A percentile compares a stretch with the other conserved stretches of the same genome.
Conservation (phyloP, 2,113 vertebrate species). For the Callocephalon fimbriatum region DNA sequence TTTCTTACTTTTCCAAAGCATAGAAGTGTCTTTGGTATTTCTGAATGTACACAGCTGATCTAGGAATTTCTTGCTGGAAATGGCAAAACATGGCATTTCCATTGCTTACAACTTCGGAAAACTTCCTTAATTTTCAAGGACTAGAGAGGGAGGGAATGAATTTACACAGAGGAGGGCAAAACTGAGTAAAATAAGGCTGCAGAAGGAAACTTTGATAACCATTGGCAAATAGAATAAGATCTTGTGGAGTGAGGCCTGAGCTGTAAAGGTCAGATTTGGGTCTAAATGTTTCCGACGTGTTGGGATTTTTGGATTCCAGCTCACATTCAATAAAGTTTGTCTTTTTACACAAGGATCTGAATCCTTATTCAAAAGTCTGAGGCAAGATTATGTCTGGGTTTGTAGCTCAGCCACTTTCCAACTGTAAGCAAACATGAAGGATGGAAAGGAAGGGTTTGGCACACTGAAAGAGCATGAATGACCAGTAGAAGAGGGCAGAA, state of each 20-base stretch:
- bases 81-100: not conserved
- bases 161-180: not conserved
- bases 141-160: not conserved
- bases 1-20: not conserved
- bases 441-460: not conserved
- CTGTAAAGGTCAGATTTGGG: not conserved
- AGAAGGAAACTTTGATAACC: not conserved
- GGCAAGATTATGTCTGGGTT: not conserved
- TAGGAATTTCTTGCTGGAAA: not conserved
- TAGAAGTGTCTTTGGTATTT: not conserved
- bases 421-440: not conserved
- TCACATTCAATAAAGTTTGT: not conserved
- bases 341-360: not conserved
- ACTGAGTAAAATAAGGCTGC: not conserved
- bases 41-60: not conserved
- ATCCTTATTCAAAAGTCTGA: not conserved
- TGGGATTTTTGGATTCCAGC: not conserved
- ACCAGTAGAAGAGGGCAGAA: not conserved
- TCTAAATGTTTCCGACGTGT: not conserved
- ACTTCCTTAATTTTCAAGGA: not conserved
- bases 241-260: not conserved
- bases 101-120: not conserved
- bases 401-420: not conserved
- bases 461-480: not conserved
- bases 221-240: not conserved